These are phyloP conservation scores for Polymixis lichenea DNA, from an alignment of 2,888 invertebrate genomes.

Conservation along the genomic window DNA sequence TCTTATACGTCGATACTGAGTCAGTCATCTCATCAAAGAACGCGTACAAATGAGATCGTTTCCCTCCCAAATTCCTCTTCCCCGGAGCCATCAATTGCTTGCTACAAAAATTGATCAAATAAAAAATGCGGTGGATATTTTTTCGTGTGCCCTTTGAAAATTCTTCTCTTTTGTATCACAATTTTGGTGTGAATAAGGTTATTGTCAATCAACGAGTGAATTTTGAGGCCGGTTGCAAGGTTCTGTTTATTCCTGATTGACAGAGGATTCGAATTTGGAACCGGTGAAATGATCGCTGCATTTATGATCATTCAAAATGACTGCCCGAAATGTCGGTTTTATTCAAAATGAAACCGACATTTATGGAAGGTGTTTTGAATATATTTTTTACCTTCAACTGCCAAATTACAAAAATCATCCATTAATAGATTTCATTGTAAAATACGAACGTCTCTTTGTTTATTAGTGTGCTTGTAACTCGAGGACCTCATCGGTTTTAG, in stretches of 20 bases:
- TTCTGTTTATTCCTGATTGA: slow-evolving; percentile 44
- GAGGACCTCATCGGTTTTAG: background rate
- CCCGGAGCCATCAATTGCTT: slow-evolving; percentile 74
- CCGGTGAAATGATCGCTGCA: slow-evolving; percentile 38
- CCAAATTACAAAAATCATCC: too few species aligned
- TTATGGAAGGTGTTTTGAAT: background rate
- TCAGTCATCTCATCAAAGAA: slow-evolving; percentile 75
- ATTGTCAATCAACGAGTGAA: slow-evolving; percentile 60
- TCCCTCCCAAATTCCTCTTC: slow-evolving; percentile 68
- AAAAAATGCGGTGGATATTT: slow-evolving; percentile 72
- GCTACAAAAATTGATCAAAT: slow-evolving; percentile 81
- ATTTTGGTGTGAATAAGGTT: slow-evolving; percentile 62
- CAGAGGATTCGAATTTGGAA: slow-evolving; percentile 18
- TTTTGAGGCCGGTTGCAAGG: slow-evolving; percentile 28
- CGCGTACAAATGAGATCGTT: slow-evolving; percentile 79
- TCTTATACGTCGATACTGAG: slow-evolving; percentile 66
- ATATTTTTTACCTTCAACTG: too few species aligned
- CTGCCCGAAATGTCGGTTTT: background rate
- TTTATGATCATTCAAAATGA: slow-evolving; percentile 36
- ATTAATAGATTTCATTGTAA: too few species aligned
- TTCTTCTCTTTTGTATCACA: slow-evolving; percentile 59
- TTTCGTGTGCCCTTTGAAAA: slow-evolving; percentile 54
- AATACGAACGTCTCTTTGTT: background rate
- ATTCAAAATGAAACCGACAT: background rate
- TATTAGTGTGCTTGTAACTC: background rate